Percentiles rank a stretch among this genome's conserved stretches.
Conservation (phyloP, 2,797 vertebrate genomes). For the Gallinago solitaria region DNA sequence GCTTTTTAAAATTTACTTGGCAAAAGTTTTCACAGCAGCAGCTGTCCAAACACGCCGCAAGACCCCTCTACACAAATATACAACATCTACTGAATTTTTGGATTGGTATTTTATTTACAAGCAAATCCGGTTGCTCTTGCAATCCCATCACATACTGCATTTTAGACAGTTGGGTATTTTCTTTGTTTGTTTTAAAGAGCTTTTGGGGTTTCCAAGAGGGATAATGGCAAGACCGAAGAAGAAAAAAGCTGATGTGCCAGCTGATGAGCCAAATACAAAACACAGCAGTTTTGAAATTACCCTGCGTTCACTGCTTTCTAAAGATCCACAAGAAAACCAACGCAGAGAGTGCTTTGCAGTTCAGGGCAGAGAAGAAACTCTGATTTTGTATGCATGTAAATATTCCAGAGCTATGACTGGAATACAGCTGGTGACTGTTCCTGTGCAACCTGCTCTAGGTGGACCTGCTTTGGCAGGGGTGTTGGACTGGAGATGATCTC, state of each 20-base stretch:
- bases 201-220: background rate
- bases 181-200: background rate
- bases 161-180: background rate
- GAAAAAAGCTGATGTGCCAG: background rate
- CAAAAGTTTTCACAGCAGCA: constrained; percentile 50
- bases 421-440: background rate
- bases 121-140: background rate
- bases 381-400: background rate
- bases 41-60: constrained; percentile 65
- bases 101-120: constrained; percentile 14
- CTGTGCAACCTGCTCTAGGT: too few relatives aligned
- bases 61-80: constrained; percentile 36
- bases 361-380: background rate
- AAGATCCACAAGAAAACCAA: background rate
- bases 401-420: background rate
- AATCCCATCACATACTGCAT: background rate
- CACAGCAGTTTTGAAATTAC: background rate
- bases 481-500: too few relatives aligned
- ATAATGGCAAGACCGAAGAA: background rate
- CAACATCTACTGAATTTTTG: background rate
- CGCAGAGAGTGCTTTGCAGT: background rate
- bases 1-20: constrained; percentile 23
- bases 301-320: background rate
- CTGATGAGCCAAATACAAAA: background rate
- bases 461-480: too few relatives aligned